These are phyloP conservation scores for Drosophila watanabei DNA, from an alignment of 1,140 invertebrate species.

Conservation along the genomic window DNA sequence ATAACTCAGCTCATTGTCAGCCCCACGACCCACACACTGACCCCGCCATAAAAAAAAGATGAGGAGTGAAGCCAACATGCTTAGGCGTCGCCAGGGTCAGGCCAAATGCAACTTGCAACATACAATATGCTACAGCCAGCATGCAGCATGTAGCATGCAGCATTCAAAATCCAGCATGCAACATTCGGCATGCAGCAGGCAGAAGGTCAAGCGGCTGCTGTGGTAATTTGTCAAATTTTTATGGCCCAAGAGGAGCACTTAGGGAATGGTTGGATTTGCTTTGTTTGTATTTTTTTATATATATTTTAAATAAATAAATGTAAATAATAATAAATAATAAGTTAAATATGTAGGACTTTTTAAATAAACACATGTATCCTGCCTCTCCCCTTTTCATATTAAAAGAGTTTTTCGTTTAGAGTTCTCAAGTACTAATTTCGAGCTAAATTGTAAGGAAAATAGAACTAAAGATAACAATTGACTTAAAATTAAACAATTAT, in stretches of 20 bases:
- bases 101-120: conserved; percentile 40
- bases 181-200: conserved; percentile 25
- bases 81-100: conserved; percentile 72
- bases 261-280: neutral
- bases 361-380: too few relatives aligned
- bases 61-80: conserved; percentile 44
- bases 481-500: too few relatives aligned
- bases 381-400: too few relatives aligned
- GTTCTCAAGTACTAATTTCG: too few relatives aligned
- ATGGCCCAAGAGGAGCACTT: conserved; percentile 46
- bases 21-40: conserved; percentile 75
- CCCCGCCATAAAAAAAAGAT: conserved; percentile 38
- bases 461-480: too few relatives aligned
- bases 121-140: conserved; percentile 6
- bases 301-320: neutral
- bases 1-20: conserved; percentile 80
- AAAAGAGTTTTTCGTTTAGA: too few relatives aligned
- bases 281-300: neutral
- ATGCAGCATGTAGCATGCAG: conserved; percentile 20
- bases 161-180: conserved; percentile 33
- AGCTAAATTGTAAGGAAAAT: too few relatives aligned
- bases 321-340: neutral
- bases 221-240: conserved; percentile 81
- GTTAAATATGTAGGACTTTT: too few relatives aligned
- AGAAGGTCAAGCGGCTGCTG: conserved; percentile 66